phyloP scores from a whole-genome alignment of 2,888 invertebrate genomes.

The Pyrocoelia pectoralis region DNA sequence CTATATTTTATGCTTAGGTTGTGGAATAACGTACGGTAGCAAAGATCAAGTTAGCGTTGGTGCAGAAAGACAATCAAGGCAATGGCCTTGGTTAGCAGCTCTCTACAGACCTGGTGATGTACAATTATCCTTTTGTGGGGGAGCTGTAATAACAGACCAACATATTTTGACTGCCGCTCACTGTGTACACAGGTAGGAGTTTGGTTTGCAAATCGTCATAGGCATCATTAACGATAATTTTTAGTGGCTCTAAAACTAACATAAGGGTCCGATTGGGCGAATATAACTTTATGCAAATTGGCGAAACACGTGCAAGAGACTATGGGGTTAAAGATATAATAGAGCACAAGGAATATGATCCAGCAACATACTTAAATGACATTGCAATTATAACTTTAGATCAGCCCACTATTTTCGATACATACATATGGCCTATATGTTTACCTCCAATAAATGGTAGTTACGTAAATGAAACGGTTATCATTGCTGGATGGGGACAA shows the following conservation, averaged over 20 bases:
- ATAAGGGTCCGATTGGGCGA: constrained; percentile 80
- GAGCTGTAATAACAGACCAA: constrained; percentile 78
- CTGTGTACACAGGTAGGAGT: constrained; percentile 68
- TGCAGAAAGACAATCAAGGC: constrained; percentile 56
- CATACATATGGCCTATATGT: constrained; percentile 86
- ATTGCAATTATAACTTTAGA: constrained; percentile 77
- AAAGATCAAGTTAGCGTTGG: constrained; percentile 30
- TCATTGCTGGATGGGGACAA: constrained; percentile 84
- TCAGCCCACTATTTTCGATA: constrained; percentile 72
- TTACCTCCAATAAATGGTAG: constrained; percentile 68
- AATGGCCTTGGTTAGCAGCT: constrained; percentile 90
- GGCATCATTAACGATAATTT: no score
- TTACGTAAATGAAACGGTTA: constrained; percentile 69
- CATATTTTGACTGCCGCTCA: constrained; percentile 83
- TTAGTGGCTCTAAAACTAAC: constrained; percentile 67
- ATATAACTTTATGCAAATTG: constrained; percentile 73
- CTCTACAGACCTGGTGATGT: constrained; percentile 66
- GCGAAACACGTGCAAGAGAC: constrained; percentile 76
- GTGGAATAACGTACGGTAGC: constrained; percentile 46
- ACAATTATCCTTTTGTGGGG: constrained; percentile 79
- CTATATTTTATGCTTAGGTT: no score
- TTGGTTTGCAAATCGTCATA: no score
- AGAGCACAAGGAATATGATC: constrained; percentile 73
- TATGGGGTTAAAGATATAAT: constrained; percentile 72
- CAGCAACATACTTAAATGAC: constrained; percentile 76